These are phyloP conservation scores for Caenorhabditis latens DNA, from an alignment of 1,140 invertebrate species.

Conservation along the genomic window DNA sequence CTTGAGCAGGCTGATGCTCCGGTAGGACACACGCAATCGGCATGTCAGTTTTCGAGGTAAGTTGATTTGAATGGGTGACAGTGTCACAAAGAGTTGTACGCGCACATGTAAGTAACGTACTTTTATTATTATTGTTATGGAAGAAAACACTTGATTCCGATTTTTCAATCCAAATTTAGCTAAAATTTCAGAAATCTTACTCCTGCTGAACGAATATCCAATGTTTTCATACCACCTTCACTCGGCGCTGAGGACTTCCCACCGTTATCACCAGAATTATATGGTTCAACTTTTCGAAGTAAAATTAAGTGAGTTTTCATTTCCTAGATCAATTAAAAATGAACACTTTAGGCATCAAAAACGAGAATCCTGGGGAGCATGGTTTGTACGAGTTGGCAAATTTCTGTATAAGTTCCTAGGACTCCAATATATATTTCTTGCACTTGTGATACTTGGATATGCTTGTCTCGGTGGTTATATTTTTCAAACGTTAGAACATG, in stretches of 20 bases:
- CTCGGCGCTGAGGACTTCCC: background rate
- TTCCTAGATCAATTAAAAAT: background rate
- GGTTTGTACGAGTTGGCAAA: conserved; percentile 7
- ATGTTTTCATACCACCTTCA: background rate
- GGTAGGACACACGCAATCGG: background rate
- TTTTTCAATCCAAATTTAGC: background rate
- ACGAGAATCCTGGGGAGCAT: conserved; percentile 34
- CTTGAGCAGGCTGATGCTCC: background rate
- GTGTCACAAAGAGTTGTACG: too few relatives aligned
- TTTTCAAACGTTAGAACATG: conserved; percentile 48
- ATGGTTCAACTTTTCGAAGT: background rate
- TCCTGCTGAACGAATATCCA: conserved; percentile 10
- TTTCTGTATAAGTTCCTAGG: conserved; percentile 33
- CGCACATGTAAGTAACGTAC: too few relatives aligned
- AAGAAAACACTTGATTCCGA: too few relatives aligned
- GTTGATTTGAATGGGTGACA: too few relatives aligned
- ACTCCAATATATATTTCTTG: conserved; percentile 19
- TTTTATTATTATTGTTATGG: too few relatives aligned
- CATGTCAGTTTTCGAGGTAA: conserved; percentile 1
- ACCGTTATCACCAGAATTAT: background rate
- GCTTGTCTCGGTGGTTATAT: conserved; percentile 37
- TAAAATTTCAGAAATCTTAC: conserved; percentile 18
- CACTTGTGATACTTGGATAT: conserved; percentile 35
- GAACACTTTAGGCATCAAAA: background rate
- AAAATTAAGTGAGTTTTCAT: background rate